These are phyloP conservation scores for Eupithecia inturbata DNA, from an alignment of 2,888 invertebrate genomes.

Conservation along the genomic window DNA sequence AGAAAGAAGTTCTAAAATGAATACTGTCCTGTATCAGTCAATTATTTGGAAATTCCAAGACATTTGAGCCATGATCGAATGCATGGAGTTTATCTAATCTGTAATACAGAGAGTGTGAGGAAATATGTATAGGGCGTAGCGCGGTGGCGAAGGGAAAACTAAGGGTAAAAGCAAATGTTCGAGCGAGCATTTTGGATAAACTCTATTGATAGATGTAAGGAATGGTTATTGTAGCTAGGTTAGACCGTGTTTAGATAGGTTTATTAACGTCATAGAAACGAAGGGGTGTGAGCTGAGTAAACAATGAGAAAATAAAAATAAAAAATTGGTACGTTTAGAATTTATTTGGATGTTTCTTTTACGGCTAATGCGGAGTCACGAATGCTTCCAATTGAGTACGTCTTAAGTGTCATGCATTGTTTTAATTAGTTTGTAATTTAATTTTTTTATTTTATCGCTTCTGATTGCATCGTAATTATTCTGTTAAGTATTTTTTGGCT, in stretches of 20 bases:
- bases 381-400: conserved; percentile 73
- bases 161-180: conserved; percentile 33
- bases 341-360: conserved; percentile 63
- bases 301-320: conserved; percentile 54
- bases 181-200: conserved; percentile 52
- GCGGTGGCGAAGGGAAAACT: conserved; percentile 20
- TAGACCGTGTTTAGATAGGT: conserved; percentile 71
- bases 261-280: conserved; percentile 79
- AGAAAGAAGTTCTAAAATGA: conserved; percentile 21
- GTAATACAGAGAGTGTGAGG: conserved; percentile 20
- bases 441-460: conserved; percentile 71
- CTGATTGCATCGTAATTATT: conserved; percentile 59
- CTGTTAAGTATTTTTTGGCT: conserved; percentile 65
- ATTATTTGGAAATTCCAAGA: conserved; percentile 38
- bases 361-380: conserved; percentile 67
- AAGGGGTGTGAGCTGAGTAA: conserved; percentile 54
- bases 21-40: conserved; percentile 41
- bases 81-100: conserved; percentile 42
- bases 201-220: conserved; percentile 58
- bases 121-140: conserved; percentile 15
- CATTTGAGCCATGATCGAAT: conserved; percentile 43
- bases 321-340: conserved; percentile 61
- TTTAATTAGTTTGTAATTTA: conserved; percentile 61
- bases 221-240: conserved; percentile 66
- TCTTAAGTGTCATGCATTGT: conserved; percentile 74